Evolutionary conservation across 2,888 invertebrate genomes (phyloP).

Genomic region (Philhelius pedissequus): DNA sequence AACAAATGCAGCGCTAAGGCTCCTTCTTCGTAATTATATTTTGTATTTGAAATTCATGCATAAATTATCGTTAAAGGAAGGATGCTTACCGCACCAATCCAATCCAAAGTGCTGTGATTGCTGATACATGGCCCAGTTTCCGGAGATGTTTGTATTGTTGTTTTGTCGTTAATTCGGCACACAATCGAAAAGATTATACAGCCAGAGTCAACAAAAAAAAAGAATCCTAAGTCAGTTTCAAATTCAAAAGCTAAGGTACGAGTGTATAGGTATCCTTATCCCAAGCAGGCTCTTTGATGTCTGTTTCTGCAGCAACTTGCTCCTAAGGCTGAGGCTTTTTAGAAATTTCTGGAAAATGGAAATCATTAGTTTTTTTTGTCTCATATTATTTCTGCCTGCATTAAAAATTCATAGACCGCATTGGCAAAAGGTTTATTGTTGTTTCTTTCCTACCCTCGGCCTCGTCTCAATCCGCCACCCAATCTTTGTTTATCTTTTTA

Average conservation of each 20-base stretch:
- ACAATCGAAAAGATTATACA: constrained; percentile 46
- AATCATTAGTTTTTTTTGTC: constrained; percentile 49
- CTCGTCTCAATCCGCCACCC: background rate
- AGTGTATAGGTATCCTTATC: background rate
- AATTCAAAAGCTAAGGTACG: background rate
- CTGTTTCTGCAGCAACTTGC: background rate
- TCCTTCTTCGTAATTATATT: background rate
- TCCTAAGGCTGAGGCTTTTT: constrained; percentile 18
- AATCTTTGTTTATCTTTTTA: constrained; percentile 3
- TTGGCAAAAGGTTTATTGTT: constrained; percentile 54
- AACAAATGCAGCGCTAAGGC: background rate
- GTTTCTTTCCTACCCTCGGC: background rate
- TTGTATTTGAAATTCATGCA: constrained; percentile 21
- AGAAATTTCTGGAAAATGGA: constrained; percentile 45
- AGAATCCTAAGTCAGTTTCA: constrained; percentile 17
- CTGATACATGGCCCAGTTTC: constrained; percentile 28
- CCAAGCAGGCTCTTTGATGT: background rate
- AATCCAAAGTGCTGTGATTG: background rate
- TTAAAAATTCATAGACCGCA: constrained; percentile 77
- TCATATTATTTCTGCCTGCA: constrained; percentile 63
- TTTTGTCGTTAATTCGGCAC: constrained; percentile 32
- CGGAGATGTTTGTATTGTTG: constrained; percentile 4
- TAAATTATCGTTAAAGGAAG: constrained; percentile 43
- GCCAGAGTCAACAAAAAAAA: constrained; percentile 13
- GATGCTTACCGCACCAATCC: constrained; percentile 6